Evolutionary conservation across 1,140 invertebrate species (phyloP), one percentile per base, ranked within the genome.

Genomic region (Pinna nobilis): DNA sequence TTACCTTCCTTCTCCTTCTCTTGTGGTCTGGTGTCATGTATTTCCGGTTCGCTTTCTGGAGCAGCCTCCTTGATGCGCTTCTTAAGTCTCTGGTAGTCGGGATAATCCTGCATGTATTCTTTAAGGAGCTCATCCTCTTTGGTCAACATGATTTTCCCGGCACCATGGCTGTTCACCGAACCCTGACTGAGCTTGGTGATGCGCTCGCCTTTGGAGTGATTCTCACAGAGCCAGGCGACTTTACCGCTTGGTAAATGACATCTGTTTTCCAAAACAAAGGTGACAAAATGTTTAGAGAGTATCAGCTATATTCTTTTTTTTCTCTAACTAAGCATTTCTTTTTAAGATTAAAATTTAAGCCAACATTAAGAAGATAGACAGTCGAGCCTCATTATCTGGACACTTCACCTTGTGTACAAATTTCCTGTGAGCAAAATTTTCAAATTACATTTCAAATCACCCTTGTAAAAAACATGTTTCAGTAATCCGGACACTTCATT

Each of bases 241-340:
- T 88, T 87, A 18, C 87, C 87, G 78, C 81, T 86, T n/a, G 86
- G 86, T 25, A 87, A 72, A 68, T 79, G 80, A 61, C 86, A 88
- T 57, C 86, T 86, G 60, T 6, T 53, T 59, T 25, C 66, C 33
- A 28, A 33, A 74, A 50, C 28, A 23, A 60, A n/a, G n/a, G n/a
- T n/a, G 3, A 23, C 3, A 44, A 3, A 63, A 11, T 15, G n/a
- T 15, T 11, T 20, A 59, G 33, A 39, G 6, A 7, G 7, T 53
- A 53, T 53, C 9, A 7, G 30, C 25, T 7, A 33, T 11, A 67
- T 9, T 51, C 11, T 51, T 33, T 9, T 44, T 5, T 4, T 5
- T 39, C 25, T 2, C 6, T 37, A 55, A 50, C 25, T 18, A 39
- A 18, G 28, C 18, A 47, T 41, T 28, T 23, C 39, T 23, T 13